phyloP scores from a whole-genome alignment of 2,797 vertebrate species.

The Halcyon chelicuti region DNA sequence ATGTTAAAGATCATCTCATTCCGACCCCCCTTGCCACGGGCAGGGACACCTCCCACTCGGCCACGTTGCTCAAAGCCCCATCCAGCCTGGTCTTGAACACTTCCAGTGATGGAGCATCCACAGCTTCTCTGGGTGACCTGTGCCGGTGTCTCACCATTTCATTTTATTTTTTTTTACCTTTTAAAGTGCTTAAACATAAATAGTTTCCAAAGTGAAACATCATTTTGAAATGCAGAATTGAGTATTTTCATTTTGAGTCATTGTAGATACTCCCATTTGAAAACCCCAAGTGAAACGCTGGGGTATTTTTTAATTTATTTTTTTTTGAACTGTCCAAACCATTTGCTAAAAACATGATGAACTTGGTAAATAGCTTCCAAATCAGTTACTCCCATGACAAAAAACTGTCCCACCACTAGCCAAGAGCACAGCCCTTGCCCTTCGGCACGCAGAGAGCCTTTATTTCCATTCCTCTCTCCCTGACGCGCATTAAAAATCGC shows the following conservation, averaged over 20 bases:
- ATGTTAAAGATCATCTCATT: no score
- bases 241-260: background rate
- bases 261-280: background rate
- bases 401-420: background rate
- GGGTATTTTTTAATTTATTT: background rate
- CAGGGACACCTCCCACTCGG: no score
- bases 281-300: background rate
- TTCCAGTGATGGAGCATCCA: no score
- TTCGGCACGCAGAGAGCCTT: background rate
- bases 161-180: background rate
- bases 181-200: background rate
- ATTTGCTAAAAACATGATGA: background rate
- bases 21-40: no score
- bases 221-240: background rate
- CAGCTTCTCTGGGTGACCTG: no score
- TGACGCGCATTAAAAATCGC: constrained; percentile 42
- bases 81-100: no score
- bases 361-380: background rate
- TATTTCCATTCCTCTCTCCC: background rate
- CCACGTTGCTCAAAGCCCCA: no score
- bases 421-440: background rate
- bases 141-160: background rate
- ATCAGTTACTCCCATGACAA: background rate
- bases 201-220: background rate
- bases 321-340: background rate